A percentile compares a stretch with the other conserved stretches of the same genome.
These are phyloP conservation scores for Diglossa cyanea DNA, from an alignment of 2,797 vertebrate species.

Conservation along the genomic window DNA sequence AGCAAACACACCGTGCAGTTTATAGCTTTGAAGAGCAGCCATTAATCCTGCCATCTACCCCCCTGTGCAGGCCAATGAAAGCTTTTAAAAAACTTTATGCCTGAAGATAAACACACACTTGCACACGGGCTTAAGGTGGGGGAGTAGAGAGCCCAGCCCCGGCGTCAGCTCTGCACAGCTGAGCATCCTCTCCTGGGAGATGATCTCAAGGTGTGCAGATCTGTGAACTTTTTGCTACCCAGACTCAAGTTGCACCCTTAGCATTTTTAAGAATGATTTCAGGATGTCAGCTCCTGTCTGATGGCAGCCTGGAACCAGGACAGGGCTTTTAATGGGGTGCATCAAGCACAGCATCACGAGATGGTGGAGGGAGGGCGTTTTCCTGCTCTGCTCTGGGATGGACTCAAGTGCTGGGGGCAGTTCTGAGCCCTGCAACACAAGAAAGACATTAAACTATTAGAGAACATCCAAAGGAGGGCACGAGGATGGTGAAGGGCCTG, in stretches of 20 bases:
- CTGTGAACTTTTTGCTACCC: not conserved
- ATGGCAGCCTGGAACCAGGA: not conserved
- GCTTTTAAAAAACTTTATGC: not conserved
- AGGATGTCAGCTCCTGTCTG: not conserved
- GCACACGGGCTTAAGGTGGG: not conserved
- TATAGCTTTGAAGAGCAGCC: constrained; percentile 52
- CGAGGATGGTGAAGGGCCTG: not conserved
- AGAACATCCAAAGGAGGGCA: not conserved
- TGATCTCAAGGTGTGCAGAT: not conserved
- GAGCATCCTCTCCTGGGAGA: not conserved
- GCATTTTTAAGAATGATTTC: not conserved
- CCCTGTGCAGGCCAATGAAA: constrained; percentile 16
- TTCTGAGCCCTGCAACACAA: not conserved
- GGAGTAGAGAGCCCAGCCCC: too few species aligned
- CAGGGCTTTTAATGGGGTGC: not conserved
- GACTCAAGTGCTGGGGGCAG: not conserved
- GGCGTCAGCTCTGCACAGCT: rapidly evolving
- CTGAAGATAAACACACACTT: not conserved
- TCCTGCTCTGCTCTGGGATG: not conserved
- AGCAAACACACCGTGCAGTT: constrained; percentile 59
- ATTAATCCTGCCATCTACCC: constrained; percentile 54
- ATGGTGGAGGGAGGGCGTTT: rapidly evolving
- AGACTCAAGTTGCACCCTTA: not conserved
- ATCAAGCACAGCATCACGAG: not conserved
- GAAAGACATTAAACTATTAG: not conserved